These are phyloP conservation scores for Nephrotoma flavescens DNA, from an alignment of 2,888 invertebrate genomes.

Conservation along the genomic window DNA sequence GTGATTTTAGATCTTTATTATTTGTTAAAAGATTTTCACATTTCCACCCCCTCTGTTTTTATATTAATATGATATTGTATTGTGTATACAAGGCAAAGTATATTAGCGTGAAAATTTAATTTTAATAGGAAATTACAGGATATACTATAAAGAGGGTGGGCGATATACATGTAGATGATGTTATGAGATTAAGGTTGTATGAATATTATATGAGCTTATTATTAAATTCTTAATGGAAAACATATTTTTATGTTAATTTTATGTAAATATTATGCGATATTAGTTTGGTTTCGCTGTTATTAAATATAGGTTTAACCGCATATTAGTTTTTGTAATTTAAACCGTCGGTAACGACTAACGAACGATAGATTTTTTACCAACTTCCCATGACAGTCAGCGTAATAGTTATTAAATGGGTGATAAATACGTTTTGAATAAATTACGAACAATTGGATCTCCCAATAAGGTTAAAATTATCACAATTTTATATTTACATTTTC, in stretches of 20 bases:
- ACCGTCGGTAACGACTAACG: not conserved
- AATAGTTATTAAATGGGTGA: too few relatives aligned
- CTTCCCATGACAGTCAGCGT: not conserved
- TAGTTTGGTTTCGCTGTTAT: not conserved
- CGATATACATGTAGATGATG: not conserved
- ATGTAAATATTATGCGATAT: not conserved
- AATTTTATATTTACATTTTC: too few relatives aligned
- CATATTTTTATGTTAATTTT: not conserved
- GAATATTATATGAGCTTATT: not conserved
- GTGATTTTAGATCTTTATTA: not conserved
- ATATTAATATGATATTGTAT: not conserved
- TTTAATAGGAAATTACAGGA: not conserved
- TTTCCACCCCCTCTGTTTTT: not conserved
- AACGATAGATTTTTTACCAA: not conserved
- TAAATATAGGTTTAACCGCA: not conserved
- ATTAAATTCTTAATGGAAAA: not conserved
- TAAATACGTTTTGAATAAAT: too few relatives aligned
- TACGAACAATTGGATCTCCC: too few relatives aligned
- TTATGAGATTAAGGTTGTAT: not conserved
- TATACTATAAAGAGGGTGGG: not conserved
- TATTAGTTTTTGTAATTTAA: not conserved
- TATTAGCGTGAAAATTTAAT: not conserved
- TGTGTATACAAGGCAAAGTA: not conserved
- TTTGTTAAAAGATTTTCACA: not conserved
- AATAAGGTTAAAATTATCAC: too few relatives aligned